A percentile compares a stretch with the other conserved stretches of the same genome.
Evolutionary conservation across 1,140 invertebrate species (phyloP).

Genomic region (Cheumatopsyche charites): DNA sequence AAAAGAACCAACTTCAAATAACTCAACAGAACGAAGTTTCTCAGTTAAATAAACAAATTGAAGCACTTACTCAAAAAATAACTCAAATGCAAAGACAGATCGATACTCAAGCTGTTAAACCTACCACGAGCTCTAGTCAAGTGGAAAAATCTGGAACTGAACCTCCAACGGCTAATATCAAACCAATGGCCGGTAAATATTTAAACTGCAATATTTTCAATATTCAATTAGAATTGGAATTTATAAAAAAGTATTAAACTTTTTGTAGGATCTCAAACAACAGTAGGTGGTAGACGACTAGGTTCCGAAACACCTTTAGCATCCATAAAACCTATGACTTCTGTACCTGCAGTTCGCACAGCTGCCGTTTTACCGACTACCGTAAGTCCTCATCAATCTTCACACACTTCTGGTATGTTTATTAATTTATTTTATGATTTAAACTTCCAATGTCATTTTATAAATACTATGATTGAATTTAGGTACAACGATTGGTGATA

Average conservation of each 20-base stretch:
- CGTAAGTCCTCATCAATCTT: conserved; percentile 50
- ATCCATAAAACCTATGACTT: conserved; percentile 91
- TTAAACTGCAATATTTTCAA: conserved; percentile 4
- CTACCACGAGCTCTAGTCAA: conserved; percentile 66
- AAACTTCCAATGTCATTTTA: neutral
- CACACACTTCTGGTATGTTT: conserved; percentile 61
- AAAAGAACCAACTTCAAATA: conserved; percentile 71
- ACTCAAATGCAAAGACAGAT: conserved; percentile 80
- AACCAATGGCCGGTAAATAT: conserved; percentile 83
- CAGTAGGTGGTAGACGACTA: conserved; percentile 66
- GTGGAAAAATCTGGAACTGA: conserved; percentile 75
- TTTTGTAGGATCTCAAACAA: conserved; percentile 56
- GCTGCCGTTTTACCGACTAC: conserved; percentile 74
- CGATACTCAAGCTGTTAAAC: conserved; percentile 72
- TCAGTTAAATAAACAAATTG: conserved; percentile 71
- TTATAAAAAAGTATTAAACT: conserved; percentile 1
- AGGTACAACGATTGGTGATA: conserved; percentile 63
- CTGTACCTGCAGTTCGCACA: conserved; percentile 71
- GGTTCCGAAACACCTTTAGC: conserved; percentile 82
- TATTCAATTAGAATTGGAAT: neutral
- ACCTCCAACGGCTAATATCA: conserved; percentile 90
- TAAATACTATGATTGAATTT: conserved; percentile 44
- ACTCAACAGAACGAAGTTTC: conserved; percentile 69
- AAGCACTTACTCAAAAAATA: conserved; percentile 74
- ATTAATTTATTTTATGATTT: neutral